These are phyloP conservation scores for Gallinago media DNA, from an alignment of 2,113 vertebrate species.

Conservation along the genomic window DNA sequence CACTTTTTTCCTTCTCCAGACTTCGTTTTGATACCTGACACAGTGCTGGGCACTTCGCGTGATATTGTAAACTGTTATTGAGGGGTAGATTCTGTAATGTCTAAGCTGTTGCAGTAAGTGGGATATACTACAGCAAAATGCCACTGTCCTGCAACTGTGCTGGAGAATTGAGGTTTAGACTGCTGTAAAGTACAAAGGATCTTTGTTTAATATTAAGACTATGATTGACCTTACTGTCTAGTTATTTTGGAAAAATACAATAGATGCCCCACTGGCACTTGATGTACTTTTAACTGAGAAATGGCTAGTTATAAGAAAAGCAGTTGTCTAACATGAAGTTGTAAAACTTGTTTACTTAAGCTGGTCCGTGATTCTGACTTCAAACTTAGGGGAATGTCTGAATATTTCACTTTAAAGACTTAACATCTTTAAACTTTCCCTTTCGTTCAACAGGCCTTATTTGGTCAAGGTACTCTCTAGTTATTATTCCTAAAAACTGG, in stretches of 20 bases:
- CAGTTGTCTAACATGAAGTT: neutral
- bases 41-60: neutral
- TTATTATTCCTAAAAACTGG: constrained; percentile 99
- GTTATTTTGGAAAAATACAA: neutral
- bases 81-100: neutral
- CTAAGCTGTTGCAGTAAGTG: neutral
- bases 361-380: neutral
- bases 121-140: neutral
- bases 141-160: neutral
- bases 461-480: constrained; percentile 98
- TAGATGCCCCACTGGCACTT: neutral
- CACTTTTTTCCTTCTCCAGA: neutral
- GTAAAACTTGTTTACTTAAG: neutral
- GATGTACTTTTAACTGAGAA: neutral
- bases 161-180: neutral
- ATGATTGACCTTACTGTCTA: neutral
- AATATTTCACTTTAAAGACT: neutral
- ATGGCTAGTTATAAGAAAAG: neutral
- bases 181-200: neutral
- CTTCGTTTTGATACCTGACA: neutral
- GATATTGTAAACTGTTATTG: neutral
- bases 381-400: neutral
- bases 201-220: neutral
- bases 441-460: constrained; percentile 85
- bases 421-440: neutral